Base-by-base conservation (phyloP, 1,140 invertebrate genomes). In the Drosophila parabipectinata region DNA sequence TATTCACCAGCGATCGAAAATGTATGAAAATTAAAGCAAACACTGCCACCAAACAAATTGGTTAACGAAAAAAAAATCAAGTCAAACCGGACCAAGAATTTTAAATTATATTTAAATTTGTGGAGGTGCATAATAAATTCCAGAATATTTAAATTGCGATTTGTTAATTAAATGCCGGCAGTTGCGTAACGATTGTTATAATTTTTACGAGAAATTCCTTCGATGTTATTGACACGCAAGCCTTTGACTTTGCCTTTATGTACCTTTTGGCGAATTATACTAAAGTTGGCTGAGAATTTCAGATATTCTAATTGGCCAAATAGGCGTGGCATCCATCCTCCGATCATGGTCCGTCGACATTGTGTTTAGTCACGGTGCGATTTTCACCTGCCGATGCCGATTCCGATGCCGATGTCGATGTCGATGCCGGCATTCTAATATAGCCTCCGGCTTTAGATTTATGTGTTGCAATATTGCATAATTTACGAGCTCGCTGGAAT, bases 381-480 rank as follows among this genome's bases (percentile, higher is more conserved):
- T 85, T 84, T 87, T 78, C 82, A 77, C 79, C 73, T 37, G 34
- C 10, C 34, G 32, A 32, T 32, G 8, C 8, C 32, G 32, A 32
- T 32, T 7, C 3, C 32, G 32, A 32, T 32, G 8, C 8, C 32
- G 32, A 32, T 32, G 9, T 3, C 32, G 32, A 32, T 32, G 32
- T 9, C 32, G 34, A 37, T 77, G 79, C 32, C 57, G 54, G 51
- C 77, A 80, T 81, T 85, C 78, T 81, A 78, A 75, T 72, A 72
- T 61, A 84, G 80, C 76, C 80, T 84, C 77, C 80, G 80, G 72
- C 47, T 58, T 54, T 71, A 71, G 62, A 83, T 83, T 83, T 76
- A 79, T 84, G 64, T 68, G 58, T 58, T 58, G 79, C 53, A 55
- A 44, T 68, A 53, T 69, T 66, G 77, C 72, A 83, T 68, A 75